phyloP scores from a whole-genome alignment of 2,113 vertebrate genomes.

The Menidia beryllina region DNA sequence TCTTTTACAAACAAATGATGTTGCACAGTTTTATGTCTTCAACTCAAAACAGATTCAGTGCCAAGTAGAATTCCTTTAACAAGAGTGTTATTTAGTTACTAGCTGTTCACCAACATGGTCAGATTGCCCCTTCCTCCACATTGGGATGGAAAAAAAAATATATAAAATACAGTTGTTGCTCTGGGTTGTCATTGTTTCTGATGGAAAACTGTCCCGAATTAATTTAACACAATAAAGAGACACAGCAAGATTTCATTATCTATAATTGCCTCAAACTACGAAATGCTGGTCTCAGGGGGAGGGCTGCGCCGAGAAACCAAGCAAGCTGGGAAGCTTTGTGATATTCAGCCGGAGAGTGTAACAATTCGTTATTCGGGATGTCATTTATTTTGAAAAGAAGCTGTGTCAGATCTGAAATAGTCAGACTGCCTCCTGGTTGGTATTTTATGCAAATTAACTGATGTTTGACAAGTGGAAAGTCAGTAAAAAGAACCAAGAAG shows the following conservation, averaged over 20 bases:
- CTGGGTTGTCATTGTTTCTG: background rate
- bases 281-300: background rate
- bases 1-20: too few relatives aligned
- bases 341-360: background rate
- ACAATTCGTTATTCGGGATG: background rate
- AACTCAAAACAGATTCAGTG: background rate
- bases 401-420: background rate
- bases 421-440: too few relatives aligned
- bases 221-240: too few relatives aligned
- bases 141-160: background rate
- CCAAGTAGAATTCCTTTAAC: too few relatives aligned
- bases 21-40: constrained; percentile 15
- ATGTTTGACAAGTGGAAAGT: background rate
- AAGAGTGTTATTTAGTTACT: too few relatives aligned
- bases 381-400: background rate
- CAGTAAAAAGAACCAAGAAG: background rate
- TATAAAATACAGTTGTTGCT: background rate
- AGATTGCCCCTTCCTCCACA: too few relatives aligned
- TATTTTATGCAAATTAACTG: too few relatives aligned
- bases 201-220: background rate
- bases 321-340: background rate
- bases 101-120: too few relatives aligned
- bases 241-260: background rate
- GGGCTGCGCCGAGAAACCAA: background rate
- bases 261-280: background rate